Conservation (phyloP, 1,140 invertebrate species). For the Dendroctonus valens region DNA sequence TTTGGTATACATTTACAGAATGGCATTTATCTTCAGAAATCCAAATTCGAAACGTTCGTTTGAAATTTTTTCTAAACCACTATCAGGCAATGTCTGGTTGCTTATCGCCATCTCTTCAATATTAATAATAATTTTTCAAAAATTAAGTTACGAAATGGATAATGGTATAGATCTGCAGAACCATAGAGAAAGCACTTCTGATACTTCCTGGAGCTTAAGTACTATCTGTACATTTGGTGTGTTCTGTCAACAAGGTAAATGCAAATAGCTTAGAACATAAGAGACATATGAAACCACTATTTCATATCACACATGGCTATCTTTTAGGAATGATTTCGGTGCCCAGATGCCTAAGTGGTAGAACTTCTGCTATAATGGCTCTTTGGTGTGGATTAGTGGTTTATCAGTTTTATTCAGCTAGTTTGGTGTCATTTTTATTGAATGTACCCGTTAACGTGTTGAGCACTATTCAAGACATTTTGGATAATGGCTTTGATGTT, state of each 20-base stretch:
- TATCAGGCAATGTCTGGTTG: constrained; percentile 59
- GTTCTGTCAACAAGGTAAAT: constrained; percentile 42
- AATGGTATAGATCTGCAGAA: background rate
- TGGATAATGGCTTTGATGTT: constrained; percentile 35
- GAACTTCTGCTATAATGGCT: constrained; percentile 59
- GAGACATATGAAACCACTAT: background rate
- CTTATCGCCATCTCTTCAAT: constrained; percentile 48
- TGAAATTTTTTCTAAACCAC: constrained; percentile 58
- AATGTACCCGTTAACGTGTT: constrained; percentile 64
- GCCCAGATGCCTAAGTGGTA: constrained; percentile 53
- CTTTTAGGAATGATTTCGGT: constrained; percentile 35
- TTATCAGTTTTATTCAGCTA: constrained; percentile 73
- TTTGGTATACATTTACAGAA: constrained; percentile 49
- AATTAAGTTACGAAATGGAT: constrained; percentile 36
- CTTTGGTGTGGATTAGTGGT: constrained; percentile 63
- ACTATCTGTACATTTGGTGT: constrained; percentile 38
- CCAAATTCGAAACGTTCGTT: constrained; percentile 59
- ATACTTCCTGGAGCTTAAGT: constrained; percentile 37
- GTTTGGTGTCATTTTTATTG: constrained; percentile 68
- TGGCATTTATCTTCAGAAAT: constrained; percentile 64
- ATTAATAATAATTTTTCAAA: constrained; percentile 47
- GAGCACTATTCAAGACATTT: constrained; percentile 52
- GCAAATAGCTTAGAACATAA: background rate
- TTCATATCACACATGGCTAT: too few relatives aligned
- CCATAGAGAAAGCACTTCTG: constrained; percentile 6